Evolutionary conservation across 2,113 vertebrate species (phyloP).

Genomic region (Bubo scandiacus): DNA sequence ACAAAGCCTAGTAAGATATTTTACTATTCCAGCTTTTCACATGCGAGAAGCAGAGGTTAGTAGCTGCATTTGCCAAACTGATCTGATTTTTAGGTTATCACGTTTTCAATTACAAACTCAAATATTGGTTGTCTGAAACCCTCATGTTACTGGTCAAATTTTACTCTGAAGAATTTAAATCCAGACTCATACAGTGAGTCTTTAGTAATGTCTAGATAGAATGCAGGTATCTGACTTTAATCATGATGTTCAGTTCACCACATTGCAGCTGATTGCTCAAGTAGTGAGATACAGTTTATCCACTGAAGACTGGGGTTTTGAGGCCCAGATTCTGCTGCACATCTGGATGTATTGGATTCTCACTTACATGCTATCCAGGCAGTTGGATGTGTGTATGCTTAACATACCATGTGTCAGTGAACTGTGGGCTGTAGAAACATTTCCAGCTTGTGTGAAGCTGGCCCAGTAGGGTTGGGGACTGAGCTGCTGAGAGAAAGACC

Average conservation of each 20-base stretch:
- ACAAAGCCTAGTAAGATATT: neutral
- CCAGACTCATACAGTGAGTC: neutral
- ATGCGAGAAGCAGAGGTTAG: neutral
- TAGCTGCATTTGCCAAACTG: neutral
- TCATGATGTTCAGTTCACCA: neutral
- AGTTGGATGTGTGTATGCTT: neutral
- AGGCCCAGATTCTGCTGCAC: neutral
- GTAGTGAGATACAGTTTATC: neutral
- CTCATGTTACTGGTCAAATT: neutral
- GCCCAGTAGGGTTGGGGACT: too few relatives aligned
- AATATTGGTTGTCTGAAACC: neutral
- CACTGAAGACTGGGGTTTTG: neutral
- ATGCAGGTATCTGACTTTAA: neutral
- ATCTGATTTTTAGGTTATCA: neutral
- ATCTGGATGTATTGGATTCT: neutral
- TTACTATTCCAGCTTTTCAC: neutral
- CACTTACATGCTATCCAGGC: neutral
- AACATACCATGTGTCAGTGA: neutral
- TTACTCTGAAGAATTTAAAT: neutral
- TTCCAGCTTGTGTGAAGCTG: neutral
- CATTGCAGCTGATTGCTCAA: neutral
- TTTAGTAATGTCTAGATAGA: neutral
- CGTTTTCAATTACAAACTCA: neutral
- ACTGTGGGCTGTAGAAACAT: neutral
- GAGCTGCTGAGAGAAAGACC: neutral